Evolutionary conservation across 2,797 vertebrate species (phyloP).

Genomic region (Rallus crepitans): DNA sequence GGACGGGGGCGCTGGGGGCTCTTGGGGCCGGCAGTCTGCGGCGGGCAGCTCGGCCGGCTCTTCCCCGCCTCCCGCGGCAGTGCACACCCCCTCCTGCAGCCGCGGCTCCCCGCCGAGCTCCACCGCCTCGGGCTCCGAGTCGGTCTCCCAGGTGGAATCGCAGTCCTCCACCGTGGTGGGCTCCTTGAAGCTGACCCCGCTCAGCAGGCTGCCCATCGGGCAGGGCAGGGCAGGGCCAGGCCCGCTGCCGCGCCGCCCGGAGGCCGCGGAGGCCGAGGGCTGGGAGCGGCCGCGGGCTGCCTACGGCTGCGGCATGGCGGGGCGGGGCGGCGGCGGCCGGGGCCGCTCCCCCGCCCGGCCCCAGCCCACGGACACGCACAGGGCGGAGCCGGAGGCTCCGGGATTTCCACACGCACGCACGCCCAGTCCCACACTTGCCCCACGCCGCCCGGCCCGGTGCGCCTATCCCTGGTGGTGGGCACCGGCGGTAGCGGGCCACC

Average conservation of each 20-base stretch:
- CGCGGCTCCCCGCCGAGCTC: constrained; percentile 23
- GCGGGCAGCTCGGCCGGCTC: constrained; percentile 5
- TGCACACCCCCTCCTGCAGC: constrained; percentile 58
- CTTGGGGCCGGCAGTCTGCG: neutral
- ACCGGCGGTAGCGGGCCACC: neutral
- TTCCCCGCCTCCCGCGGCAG: constrained; percentile 51
- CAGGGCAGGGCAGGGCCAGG: neutral
- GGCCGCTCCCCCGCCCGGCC: neutral
- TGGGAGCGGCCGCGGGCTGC: constrained; percentile 48
- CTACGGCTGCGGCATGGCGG: constrained; percentile 55
- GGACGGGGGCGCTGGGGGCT: neutral
- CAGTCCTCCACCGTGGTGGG: constrained; percentile 96
- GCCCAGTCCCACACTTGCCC: neutral
- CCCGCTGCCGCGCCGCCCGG: neutral
- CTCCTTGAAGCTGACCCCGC: constrained; percentile 90
- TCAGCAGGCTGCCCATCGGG: constrained; percentile 93
- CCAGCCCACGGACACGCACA: constrained; percentile 33
- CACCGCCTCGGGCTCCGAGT: constrained; percentile 86
- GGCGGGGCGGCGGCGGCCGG: constrained; percentile 28
- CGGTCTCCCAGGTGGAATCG: constrained; percentile 96
- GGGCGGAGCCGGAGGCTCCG: constrained; percentile 67
- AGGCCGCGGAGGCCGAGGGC: constrained; percentile 7
- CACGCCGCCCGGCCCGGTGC: neutral
- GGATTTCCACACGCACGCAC: constrained; percentile 10
- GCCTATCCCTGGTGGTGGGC: neutral